phyloP scores from a whole-genome alignment of 2,888 invertebrate genomes.

The Tachina grossa region DNA sequence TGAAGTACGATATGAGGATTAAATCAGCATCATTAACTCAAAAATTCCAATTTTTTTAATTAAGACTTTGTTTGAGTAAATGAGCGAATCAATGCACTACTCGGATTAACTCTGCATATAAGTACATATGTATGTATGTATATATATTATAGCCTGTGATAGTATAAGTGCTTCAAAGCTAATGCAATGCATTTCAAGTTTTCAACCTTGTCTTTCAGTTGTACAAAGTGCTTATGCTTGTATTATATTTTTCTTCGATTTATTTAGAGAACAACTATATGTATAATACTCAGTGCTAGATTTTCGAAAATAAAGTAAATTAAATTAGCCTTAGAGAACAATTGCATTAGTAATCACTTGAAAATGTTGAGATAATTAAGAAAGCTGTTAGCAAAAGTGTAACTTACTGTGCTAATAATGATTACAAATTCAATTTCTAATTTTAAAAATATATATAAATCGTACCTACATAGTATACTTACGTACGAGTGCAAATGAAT shows the following conservation, averaged over 20 bases:
- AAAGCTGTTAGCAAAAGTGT: no score
- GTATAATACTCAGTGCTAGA: not conserved
- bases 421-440: no score
- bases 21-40: no score
- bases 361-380: not conserved
- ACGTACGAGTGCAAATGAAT: no score
- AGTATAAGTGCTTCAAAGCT: constrained; percentile 16
- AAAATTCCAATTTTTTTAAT: no score
- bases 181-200: constrained; percentile 58
- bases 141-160: not conserved
- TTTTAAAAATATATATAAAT: no score
- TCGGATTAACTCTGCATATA: no score
- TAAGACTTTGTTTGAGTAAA: no score
- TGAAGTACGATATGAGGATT: no score
- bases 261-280: not conserved
- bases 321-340: constrained; percentile 2
- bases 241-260: not conserved
- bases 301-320: not conserved
- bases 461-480: no score
- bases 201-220: constrained; percentile 46
- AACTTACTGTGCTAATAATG: no score
- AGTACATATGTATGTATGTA: not conserved
- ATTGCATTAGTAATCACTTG: not conserved
- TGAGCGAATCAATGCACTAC: no score
- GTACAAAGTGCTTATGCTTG: constrained; percentile 5